phyloP scores from a whole-genome alignment of 2,888 invertebrate species.

The Panzeria rudis region DNA sequence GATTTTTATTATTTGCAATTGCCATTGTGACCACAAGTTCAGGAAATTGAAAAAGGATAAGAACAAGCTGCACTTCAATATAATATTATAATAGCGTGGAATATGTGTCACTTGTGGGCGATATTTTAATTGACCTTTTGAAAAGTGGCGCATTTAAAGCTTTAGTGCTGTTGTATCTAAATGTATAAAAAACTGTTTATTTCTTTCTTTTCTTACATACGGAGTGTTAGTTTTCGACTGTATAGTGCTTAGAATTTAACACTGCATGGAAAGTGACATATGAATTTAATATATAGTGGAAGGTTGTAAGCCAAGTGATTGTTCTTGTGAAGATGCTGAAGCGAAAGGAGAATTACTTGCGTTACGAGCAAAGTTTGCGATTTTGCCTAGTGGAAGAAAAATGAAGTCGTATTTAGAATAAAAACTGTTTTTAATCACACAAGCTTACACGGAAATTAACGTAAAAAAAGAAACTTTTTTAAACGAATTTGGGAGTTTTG shows the following conservation, averaged over 20 bases:
- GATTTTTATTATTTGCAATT: background rate
- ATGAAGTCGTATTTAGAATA: too few species aligned
- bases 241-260: background rate
- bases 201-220: background rate
- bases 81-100: background rate
- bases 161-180: background rate
- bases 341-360: too few species aligned
- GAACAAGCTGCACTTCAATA: background rate
- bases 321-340: too few species aligned
- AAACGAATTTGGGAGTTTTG: too few species aligned
- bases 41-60: conserved; percentile 11
- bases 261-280: background rate
- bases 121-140: conserved; percentile 53
- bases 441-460: too few species aligned
- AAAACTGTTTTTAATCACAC: too few species aligned
- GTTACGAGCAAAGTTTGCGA: too few species aligned
- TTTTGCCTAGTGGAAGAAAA: too few species aligned
- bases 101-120: conserved; percentile 23
- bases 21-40: background rate
- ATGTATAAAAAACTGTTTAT: background rate
- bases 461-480: too few species aligned
- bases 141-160: conserved; percentile 25
- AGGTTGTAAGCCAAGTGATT: too few species aligned
- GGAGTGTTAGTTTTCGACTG: background rate
- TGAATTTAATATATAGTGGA: too few species aligned